Conservation (phyloP, 2,888 invertebrate species). For the Ypsolopha scabrella region DNA sequence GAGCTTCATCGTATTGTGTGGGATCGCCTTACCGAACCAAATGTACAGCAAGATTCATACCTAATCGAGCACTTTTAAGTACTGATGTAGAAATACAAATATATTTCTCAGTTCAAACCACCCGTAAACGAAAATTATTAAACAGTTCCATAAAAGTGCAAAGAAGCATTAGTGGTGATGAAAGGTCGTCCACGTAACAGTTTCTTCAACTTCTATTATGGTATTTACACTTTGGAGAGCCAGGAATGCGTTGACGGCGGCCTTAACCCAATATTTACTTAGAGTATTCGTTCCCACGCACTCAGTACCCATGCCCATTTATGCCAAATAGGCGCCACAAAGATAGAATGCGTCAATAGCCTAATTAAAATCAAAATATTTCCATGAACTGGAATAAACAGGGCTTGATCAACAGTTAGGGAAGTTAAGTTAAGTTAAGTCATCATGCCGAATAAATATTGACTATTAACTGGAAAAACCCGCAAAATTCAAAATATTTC, state of each 20-base stretch:
- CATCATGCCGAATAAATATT: too few species aligned
- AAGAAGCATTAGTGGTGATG: neutral
- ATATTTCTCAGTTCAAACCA: too few species aligned
- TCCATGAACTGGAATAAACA: conserved; percentile 8
- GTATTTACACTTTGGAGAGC: conserved; percentile 11
- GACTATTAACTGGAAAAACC: too few species aligned
- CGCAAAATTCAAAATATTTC: too few species aligned
- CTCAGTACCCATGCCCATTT: neutral
- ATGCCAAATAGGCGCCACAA: neutral
- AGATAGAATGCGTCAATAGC: conserved; percentile 45
- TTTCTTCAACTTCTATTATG: neutral
- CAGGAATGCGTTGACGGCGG: conserved; percentile 17
- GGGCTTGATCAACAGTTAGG: conserved; percentile 13
- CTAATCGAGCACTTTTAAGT: neutral
- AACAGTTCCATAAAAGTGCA: neutral
- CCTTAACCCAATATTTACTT: conserved; percentile 45
- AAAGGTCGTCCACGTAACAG: neutral
- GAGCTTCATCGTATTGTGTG: neutral
- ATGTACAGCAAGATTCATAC: neutral
- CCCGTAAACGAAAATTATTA: too few species aligned
- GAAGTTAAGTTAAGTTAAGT: too few species aligned
- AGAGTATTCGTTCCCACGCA: conserved; percentile 49
- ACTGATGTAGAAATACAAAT: neutral
- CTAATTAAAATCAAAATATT: neutral
- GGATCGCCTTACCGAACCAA: neutral